These are phyloP conservation scores for Melipona bicolor DNA, from an alignment of 2,888 invertebrate species.

Conservation along the genomic window DNA sequence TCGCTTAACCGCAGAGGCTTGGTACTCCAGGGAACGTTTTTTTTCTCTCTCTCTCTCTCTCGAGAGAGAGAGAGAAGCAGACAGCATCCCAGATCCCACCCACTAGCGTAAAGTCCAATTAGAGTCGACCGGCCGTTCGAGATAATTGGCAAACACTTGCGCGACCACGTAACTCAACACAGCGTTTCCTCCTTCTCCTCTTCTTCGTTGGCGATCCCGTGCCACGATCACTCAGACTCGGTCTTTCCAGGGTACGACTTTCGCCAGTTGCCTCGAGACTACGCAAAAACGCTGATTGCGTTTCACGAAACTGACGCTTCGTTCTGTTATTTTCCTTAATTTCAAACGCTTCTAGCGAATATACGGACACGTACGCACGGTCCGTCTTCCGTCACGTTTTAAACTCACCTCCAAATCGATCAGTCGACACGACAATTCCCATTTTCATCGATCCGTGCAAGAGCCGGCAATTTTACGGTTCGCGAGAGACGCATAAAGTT, in stretches of 20 bases:
- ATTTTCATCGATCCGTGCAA: background rate
- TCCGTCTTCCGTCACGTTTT: too few species aligned
- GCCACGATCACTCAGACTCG: constrained; percentile 33
- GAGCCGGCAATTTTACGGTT: background rate
- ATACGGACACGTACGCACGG: too few species aligned
- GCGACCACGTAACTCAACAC: constrained; percentile 77
- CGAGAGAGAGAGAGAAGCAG: constrained; percentile 22
- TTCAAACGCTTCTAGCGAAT: background rate
- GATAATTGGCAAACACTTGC: constrained; percentile 81
- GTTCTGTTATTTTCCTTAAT: background rate
- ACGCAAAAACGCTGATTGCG: constrained; percentile 23
- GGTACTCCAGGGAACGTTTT: background rate
- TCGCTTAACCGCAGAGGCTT: background rate
- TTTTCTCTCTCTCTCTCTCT: constrained; percentile 18
- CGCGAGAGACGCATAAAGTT: constrained; percentile 3
- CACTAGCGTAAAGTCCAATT: constrained; percentile 80
- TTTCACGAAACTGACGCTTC: constrained; percentile 31
- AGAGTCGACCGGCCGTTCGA: constrained; percentile 79
- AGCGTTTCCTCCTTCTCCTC: constrained; percentile 73
- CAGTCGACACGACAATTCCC: background rate
- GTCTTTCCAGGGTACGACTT: constrained; percentile 13
- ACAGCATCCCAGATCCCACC: constrained; percentile 76
- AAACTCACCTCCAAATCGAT: background rate
- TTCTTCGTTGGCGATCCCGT: constrained; percentile 40
- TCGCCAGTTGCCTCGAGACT: constrained; percentile 15